These are phyloP conservation scores for Chloroceryle amazona DNA, from an alignment of 2,797 vertebrate species.

Conservation along the genomic window DNA sequence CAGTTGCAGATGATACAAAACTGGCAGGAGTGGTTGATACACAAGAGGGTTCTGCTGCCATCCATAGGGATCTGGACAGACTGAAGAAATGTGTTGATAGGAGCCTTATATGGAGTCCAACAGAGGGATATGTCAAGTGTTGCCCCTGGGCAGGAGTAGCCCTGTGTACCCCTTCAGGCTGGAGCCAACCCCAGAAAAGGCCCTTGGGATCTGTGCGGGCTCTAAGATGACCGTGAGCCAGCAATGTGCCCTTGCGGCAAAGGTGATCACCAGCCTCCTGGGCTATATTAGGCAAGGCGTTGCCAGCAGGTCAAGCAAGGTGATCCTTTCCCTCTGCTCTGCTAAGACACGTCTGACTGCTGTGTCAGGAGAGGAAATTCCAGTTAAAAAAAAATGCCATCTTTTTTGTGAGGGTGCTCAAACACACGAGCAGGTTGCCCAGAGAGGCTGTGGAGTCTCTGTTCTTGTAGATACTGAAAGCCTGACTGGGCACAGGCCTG, in stretches of 20 bases:
- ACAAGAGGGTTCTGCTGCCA: not conserved
- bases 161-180: not conserved
- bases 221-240: not conserved
- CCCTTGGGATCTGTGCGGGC: not conserved
- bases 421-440: not conserved
- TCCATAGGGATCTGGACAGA: not conserved
- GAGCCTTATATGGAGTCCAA: not conserved
- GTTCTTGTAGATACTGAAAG: not conserved
- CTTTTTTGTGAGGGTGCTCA: not conserved
- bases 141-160: not conserved
- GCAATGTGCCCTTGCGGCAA: not conserved
- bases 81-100: not conserved
- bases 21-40: not conserved
- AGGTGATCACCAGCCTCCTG: not conserved
- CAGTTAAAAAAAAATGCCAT: not conserved
- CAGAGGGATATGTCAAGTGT: not conserved
- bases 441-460: not conserved
- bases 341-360: not conserved
- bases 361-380: not conserved
- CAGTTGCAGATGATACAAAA: accelerated
- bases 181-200: not conserved
- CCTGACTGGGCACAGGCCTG: not conserved
- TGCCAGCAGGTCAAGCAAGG: not conserved
- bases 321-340: not conserved
- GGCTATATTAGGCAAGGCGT: not conserved